Evolutionary conservation across 1,140 invertebrate species (phyloP), one percentile per base, ranked within the genome.

Genomic region (Drosophila ironensis): DNA sequence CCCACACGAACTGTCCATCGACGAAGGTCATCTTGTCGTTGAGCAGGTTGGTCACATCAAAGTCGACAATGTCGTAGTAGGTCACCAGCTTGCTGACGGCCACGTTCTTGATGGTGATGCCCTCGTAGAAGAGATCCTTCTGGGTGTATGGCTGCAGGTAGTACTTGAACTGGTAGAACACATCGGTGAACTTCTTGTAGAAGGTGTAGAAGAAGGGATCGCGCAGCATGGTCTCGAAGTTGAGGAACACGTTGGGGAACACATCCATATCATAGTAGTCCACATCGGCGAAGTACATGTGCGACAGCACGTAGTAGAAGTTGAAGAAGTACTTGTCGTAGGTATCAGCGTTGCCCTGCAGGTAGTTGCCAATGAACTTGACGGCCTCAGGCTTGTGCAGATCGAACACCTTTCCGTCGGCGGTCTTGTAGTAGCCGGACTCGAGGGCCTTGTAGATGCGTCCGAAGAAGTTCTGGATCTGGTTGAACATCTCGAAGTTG

Each of bases 11-110:
- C 42, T 86, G 54, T 35, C 80, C 80, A 51, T 86, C 77, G 47
- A 71, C 64, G 53, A 88, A 86, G 41, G 74, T 76, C 73, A 78
- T 82, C 64, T 88, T 82, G 30, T 86, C 80, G 92, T 73, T 90
- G 8, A 95, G 57, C 45, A 92, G 93, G 70, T 94, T 94, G 74
- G 91, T 93, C 20, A 95, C 92, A 57, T 94, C 92, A 11, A 94
- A 70, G 71, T 94, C 92, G 66, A 92, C 93, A 24, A 94, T 90
- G 42, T 95, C 94, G 89, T 95, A 95, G 87, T 93, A 95, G 17
- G 95, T 95, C 11, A 92, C 91, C 4, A 96, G 87, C 38, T 93
- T 92, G 84, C 93, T 93, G 2, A 94, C 91, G 2, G 89, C 77
- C 2, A 95, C 91, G 25, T 91, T 92, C 48, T 93, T 91, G 52